phyloP scores from a whole-genome alignment of 2,113 vertebrate genomes.

The Crocuta crocuta region DNA sequence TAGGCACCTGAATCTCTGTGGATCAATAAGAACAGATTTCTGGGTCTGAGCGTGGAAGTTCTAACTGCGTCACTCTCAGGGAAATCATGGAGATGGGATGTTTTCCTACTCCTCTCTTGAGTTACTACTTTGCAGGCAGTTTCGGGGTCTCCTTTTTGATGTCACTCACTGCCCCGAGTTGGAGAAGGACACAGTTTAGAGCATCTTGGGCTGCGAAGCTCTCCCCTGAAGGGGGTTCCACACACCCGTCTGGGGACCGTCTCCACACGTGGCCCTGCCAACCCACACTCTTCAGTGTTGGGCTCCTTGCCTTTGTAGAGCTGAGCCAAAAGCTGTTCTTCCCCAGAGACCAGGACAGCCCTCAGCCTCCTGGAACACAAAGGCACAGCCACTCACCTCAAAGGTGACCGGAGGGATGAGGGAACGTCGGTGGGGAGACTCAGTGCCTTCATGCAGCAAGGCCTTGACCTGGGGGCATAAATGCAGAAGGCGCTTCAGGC shows the following conservation, averaged over 20 bases:
- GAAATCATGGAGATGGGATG: neutral
- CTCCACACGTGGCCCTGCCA: accelerated
- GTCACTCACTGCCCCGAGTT: neutral
- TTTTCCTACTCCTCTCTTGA: accelerated
- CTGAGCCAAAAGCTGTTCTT: neutral
- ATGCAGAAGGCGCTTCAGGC: neutral
- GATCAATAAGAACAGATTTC: neutral
- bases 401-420: constrained; percentile 95
- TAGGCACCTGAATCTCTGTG: neutral
- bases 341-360: neutral
- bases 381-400: constrained; percentile 88
- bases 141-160: neutral
- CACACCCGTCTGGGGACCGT: accelerated
- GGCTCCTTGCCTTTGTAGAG: neutral
- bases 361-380: accelerated
- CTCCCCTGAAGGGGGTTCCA: neutral
- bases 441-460: constrained; percentile 92
- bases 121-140: neutral
- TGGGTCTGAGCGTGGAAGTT: neutral
- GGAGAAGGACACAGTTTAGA: neutral
- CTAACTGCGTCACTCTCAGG: neutral
- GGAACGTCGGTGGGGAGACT: constrained; percentile 92
- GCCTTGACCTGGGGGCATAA: constrained; percentile 90
- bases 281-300: accelerated
- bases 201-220: neutral